Evolutionary conservation across 2,888 invertebrate genomes (phyloP).

Genomic region (Campoplex capitator): DNA sequence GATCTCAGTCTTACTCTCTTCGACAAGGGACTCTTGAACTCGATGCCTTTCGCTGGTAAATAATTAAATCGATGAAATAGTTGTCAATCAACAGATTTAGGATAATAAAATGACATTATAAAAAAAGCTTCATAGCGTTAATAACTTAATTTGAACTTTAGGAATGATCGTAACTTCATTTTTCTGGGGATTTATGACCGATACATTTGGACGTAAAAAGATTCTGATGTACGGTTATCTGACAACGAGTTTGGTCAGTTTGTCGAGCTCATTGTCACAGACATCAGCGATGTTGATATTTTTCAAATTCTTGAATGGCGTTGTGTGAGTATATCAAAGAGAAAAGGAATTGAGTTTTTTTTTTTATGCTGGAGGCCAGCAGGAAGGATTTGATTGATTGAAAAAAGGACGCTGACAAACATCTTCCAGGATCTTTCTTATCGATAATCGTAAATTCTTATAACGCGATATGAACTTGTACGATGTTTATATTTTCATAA

Average conservation of each 20-base stretch:
- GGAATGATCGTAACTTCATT: constrained; percentile 86
- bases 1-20: constrained; percentile 85
- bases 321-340: constrained; percentile 77
- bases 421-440: background rate
- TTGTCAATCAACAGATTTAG: background rate
- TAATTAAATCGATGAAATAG: background rate
- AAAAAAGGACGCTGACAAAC: background rate
- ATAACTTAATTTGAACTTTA: constrained; percentile 70
- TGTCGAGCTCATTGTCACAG: constrained; percentile 79
- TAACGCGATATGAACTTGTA: background rate
- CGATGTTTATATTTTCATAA: background rate
- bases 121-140: background rate
- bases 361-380: background rate
- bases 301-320: constrained; percentile 81
- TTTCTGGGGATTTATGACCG: constrained; percentile 85
- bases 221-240: constrained; percentile 81
- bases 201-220: constrained; percentile 80
- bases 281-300: constrained; percentile 80
- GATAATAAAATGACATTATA: background rate
- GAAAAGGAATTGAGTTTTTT: background rate
- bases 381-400: background rate
- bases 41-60: constrained; percentile 86
- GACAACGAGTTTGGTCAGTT: constrained; percentile 76
- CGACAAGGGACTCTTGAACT: constrained; percentile 87
- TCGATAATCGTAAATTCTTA: background rate